phyloP scores from a whole-genome alignment of 2,113 vertebrate species.

The Ptilonorhynchus violaceus region DNA sequence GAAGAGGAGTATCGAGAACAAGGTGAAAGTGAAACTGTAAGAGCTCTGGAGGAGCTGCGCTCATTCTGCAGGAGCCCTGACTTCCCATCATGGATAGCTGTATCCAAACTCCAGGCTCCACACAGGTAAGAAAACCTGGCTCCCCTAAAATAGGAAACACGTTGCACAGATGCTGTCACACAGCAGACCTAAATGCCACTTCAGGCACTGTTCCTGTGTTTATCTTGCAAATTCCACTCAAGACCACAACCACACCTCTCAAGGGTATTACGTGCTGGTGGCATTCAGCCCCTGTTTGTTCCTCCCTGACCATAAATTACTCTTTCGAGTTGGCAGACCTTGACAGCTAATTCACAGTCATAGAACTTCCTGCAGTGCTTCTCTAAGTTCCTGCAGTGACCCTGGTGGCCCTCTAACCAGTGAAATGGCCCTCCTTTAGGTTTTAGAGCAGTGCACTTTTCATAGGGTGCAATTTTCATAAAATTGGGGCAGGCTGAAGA shows the following conservation, averaged over 20 bases:
- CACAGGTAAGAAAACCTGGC: slow-evolving; percentile 63
- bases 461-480: background rate
- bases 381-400: background rate
- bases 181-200: background rate
- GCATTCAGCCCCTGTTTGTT: background rate
- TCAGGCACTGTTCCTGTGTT: background rate
- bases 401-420: background rate
- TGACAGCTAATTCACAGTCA: background rate
- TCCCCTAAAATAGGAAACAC: background rate
- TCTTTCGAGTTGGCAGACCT: background rate
- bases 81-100: slow-evolving; percentile 78
- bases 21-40: slow-evolving; percentile 67
- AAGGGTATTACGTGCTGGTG: background rate
- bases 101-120: slow-evolving; percentile 76
- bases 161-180: background rate
- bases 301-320: background rate
- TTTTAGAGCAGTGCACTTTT: background rate
- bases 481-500: background rate
- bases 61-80: slow-evolving; percentile 66
- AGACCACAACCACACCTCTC: background rate
- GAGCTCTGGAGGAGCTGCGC: slow-evolving; percentile 79
- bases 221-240: background rate
- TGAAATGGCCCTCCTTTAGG: background rate
- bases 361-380: background rate
- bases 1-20: slow-evolving; percentile 83